Base-by-base conservation (phyloP, 2,797 vertebrate species). In the Balearica regulorum region DNA sequence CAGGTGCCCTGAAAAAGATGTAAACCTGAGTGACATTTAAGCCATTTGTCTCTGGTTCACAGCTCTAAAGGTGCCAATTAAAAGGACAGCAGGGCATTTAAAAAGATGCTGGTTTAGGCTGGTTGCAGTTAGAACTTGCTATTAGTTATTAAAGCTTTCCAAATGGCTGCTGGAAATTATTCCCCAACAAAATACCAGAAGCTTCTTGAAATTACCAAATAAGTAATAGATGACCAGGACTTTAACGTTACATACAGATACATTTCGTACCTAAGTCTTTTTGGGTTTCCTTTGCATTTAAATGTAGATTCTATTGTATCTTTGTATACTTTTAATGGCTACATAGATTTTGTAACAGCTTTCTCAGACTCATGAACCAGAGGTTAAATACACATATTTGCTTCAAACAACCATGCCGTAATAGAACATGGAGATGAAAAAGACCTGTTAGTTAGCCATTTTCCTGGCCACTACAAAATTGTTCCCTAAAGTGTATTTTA, bases 41-140 rank as follows among this genome's bases (percentile, higher is more conserved):
- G 90, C 87, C 83, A 24, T 93, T 97, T 95, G 28, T 31, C 72
- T 82, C 89, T 91, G 66, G 77, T 92, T 95, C 35, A 14, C 57
- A 91, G 87, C 82, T 93, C 53, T 87, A 85, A 95, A 96, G 62
- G 77, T 96, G 93, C 58, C 92, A 97, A 97, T 97, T 97, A 97
- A 95, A 94, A 96, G 94, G 69, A 70, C 87, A 94, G 66, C 49
- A 85, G 51, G 71, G 31, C 44, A 89, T 72, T 83, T 83, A 60
- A 93, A 60, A 94, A 87, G 35, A 86, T 44, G n/a, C 54, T 92
- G 79, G 13, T 89, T 96, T 90, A 92, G 66, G 54, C 70, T 79
- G 60, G 69, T 39, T 94, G 81, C 72, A 83, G 58, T 90, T 69
- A 86, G 73, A 87, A 93, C 49, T 69, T 86, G 60, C 62, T 94